Percentiles rank a stretch among this genome's conserved stretches.
Evolutionary conservation across 2,888 invertebrate species (phyloP).

Genomic region (Athalia circularis): DNA sequence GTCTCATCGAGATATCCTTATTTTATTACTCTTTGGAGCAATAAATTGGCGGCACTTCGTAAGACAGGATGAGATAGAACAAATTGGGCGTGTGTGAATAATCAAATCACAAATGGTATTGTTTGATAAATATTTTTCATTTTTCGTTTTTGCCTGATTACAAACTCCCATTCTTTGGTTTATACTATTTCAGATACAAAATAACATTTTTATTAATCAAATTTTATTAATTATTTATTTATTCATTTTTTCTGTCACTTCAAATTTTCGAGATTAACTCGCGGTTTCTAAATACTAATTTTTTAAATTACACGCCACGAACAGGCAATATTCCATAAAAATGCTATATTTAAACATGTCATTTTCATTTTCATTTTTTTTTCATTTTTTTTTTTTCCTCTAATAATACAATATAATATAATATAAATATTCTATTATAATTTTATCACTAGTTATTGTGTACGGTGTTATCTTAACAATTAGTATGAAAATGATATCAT

Average conservation of each 20-base stretch:
- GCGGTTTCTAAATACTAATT: conserved; percentile 11
- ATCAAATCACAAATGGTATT: background rate
- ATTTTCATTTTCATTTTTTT: no score
- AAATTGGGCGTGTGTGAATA: background rate
- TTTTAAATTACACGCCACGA: conserved; percentile 48
- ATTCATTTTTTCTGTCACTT: conserved; percentile 42
- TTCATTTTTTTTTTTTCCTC: no score
- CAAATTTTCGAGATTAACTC: conserved; percentile 35
- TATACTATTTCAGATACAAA: conserved; percentile 53
- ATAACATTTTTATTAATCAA: conserved; percentile 58
- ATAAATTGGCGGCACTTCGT: no score
- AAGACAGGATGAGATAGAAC: no score
- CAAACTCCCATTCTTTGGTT: conserved; percentile 10
- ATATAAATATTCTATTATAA: conserved; percentile 61
- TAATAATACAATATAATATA: conserved; percentile 52
- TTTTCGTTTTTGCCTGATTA: conserved; percentile 23
- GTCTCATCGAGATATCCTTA: no score
- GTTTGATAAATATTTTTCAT: conserved; percentile 32
- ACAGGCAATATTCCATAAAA: conserved; percentile 62
- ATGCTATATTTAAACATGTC: conserved; percentile 63
- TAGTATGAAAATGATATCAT: conserved; percentile 34
- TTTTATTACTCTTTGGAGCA: no score
- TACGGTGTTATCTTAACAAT: conserved; percentile 52
- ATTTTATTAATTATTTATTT: conserved; percentile 47
- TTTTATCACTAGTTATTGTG: conserved; percentile 66